phyloP scores from a whole-genome alignment of 2,888 invertebrate species.

The Hydriomena furcata region DNA sequence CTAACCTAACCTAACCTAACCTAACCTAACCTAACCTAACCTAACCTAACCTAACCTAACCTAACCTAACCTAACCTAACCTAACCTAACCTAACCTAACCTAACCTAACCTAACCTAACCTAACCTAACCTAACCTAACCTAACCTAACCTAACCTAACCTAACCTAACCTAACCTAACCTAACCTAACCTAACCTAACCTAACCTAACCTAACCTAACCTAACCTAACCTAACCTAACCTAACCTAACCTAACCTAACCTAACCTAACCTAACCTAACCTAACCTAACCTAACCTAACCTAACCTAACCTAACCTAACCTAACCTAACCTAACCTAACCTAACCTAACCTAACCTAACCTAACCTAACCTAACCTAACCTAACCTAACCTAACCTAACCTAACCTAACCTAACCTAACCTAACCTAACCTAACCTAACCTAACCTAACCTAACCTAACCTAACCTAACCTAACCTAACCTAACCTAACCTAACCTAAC shows the following conservation, averaged over 20 bases:
- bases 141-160: not conserved
- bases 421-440: conserved; percentile 1
- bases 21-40: conserved; percentile 1
- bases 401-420: conserved; percentile 1
- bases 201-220: conserved; percentile 1
- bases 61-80: conserved; percentile 1
- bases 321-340: conserved; percentile 1
- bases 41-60: conserved; percentile 1
- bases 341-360: conserved; percentile 1
- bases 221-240: conserved; percentile 1
- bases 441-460: not conserved
- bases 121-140: conserved; percentile 1
- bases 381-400: conserved; percentile 1
- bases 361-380: conserved; percentile 1
- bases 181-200: not conserved
- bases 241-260: not conserved
- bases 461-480: not conserved
- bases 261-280: not conserved
- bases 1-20: not conserved
- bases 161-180: not conserved
- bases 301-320: not conserved
- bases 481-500: not conserved
- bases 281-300: not conserved
- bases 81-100: conserved; percentile 1
- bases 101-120: conserved; percentile 1